Conservation (phyloP, 1,140 invertebrate genomes). For the Lasaia peninsularis region DNA sequence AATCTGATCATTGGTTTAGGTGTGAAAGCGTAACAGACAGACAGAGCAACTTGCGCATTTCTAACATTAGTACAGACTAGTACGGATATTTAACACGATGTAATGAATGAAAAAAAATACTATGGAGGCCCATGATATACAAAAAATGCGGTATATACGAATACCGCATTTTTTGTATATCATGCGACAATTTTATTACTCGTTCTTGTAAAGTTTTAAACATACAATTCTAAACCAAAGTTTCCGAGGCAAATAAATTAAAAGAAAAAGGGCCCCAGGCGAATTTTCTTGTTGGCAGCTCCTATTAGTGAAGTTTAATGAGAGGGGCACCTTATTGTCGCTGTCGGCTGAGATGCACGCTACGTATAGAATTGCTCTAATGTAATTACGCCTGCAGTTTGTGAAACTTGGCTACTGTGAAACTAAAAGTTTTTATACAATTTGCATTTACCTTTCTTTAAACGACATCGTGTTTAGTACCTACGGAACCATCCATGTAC, state of each 20-base stretch:
- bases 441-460: constrained; percentile 4
- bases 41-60: no score
- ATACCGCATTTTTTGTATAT: no score
- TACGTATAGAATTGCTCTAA: constrained; percentile 3
- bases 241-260: constrained; percentile 21
- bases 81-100: no score
- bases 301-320: constrained; percentile 43
- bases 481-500: not conserved
- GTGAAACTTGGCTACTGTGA: constrained; percentile 1
- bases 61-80: no score
- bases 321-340: constrained; percentile 37
- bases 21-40: no score
- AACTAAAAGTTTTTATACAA: constrained; percentile 3
- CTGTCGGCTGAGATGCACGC: constrained; percentile 20
- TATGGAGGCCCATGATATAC: no score
- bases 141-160: no score
- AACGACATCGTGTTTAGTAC: not conserved
- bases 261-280: constrained; percentile 25
- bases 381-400: constrained; percentile 10
- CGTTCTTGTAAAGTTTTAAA: not conserved
- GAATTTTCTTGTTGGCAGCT: constrained; percentile 32
- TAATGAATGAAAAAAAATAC: no score
- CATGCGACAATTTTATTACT: not conserved
- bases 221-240: not conserved
- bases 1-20: no score